These are phyloP conservation scores for Archilochus colubris DNA, from an alignment of 2,113 vertebrate species.

Conservation along the genomic window DNA sequence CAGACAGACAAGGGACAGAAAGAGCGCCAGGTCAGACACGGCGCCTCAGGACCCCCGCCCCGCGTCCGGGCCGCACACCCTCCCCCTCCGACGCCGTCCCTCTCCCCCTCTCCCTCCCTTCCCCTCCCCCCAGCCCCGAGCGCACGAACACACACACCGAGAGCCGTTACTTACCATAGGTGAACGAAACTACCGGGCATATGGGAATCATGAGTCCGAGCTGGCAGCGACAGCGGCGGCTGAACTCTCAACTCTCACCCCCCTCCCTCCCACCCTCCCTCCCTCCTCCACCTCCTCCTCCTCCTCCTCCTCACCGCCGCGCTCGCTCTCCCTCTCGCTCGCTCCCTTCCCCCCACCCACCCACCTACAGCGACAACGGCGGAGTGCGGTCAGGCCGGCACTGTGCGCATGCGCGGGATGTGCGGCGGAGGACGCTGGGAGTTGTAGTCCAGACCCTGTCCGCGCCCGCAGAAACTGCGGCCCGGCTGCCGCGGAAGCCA, in stretches of 20 bases:
- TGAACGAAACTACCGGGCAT: conserved; percentile 98
- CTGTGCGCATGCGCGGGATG: conserved; percentile 55
- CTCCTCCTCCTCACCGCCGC: background rate
- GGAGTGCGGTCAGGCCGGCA: background rate
- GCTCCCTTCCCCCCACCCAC: background rate
- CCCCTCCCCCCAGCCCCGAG: background rate
- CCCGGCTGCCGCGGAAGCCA: background rate
- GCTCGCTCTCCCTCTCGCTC: background rate
- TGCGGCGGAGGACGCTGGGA: background rate
- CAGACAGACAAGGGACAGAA: background rate
- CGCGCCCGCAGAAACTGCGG: background rate
- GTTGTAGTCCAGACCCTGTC: background rate
- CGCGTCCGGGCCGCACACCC: conserved; percentile 5
- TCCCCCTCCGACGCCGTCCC: background rate
- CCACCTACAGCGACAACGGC: conserved; percentile 66
- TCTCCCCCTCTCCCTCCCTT: conserved; percentile 13
- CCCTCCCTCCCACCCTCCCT: conserved; percentile 23
- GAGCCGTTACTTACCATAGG: conserved; percentile 89
- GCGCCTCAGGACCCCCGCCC: background rate
- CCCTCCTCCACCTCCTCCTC: background rate
- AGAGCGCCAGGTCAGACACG: conserved; percentile 23
- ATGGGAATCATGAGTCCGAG: conserved; percentile 96
- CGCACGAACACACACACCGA: background rate
- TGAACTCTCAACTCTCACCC: conserved; percentile 68
- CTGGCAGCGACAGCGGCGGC: conserved; percentile 28